phyloP scores from a whole-genome alignment of 1,140 invertebrate genomes.

The Temnothorax longispinosus region DNA sequence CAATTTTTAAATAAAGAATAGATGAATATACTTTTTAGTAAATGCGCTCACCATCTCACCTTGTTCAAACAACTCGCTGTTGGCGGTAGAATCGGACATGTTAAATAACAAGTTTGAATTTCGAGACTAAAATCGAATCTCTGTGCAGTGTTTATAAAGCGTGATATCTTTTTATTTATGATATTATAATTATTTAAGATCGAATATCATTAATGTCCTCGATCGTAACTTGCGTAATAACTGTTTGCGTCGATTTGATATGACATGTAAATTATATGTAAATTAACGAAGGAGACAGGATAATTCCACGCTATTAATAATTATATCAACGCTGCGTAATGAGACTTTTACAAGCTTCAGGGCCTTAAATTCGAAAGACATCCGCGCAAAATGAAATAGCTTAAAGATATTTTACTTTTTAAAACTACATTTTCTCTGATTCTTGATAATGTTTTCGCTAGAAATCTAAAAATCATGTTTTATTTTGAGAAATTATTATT shows the following conservation, averaged over 20 bases:
- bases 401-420: conserved; percentile 1
- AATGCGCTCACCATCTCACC: too few species aligned
- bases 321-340: not conserved
- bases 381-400: not conserved
- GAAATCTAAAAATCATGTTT: not conserved
- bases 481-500: not conserved
- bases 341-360: not conserved
- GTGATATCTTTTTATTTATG: too few species aligned
- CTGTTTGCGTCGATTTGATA: too few species aligned
- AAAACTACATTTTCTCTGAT: not conserved
- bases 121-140: too few species aligned
- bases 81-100: too few species aligned
- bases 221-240: not conserved
- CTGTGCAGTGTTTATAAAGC: too few species aligned
- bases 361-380: not conserved
- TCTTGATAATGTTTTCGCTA: not conserved
- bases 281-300: not conserved
- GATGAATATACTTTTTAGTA: too few species aligned
- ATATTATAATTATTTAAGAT: too few species aligned
- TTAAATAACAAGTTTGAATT: too few species aligned
- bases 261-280: not conserved
- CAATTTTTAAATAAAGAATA: not conserved
- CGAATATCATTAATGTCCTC: not conserved
- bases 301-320: not conserved
- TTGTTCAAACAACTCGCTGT: not conserved